Evolutionary conservation across 2,888 invertebrate genomes (phyloP).

Genomic region (Antheraea assamensis): DNA sequence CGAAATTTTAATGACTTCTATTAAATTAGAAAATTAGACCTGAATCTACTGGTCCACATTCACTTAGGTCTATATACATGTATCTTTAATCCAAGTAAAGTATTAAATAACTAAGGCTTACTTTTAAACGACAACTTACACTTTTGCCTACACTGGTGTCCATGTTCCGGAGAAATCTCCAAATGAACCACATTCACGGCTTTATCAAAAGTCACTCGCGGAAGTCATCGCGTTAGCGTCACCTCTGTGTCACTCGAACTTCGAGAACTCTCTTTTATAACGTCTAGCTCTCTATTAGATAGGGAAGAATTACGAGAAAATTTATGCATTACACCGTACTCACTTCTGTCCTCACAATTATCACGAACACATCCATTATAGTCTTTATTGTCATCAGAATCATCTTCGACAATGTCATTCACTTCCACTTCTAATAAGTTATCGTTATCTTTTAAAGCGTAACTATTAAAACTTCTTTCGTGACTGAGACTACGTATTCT

Average conservation of each 20-base stretch:
- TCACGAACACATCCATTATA: conserved; percentile 61
- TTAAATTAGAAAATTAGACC: conserved; percentile 49
- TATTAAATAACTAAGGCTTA: conserved; percentile 47
- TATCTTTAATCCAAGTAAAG: conserved; percentile 35
- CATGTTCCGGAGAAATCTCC: conserved; percentile 57
- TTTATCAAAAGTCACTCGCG: conserved; percentile 73
- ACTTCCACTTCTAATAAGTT: conserved; percentile 76
- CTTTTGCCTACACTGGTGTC: conserved; percentile 52
- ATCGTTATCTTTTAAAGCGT: conserved; percentile 64
- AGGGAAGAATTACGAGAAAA: conserved; percentile 76
- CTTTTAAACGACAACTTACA: conserved; percentile 47
- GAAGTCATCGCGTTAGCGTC: conserved; percentile 79
- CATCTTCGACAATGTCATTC: conserved; percentile 63
- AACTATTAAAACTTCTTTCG: conserved; percentile 66
- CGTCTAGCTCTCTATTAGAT: conserved; percentile 77
- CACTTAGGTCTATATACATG: conserved; percentile 52
- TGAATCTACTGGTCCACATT: conserved; percentile 65
- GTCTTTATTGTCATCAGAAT: conserved; percentile 68
- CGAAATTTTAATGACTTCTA: background rate
- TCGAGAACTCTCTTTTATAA: conserved; percentile 79
- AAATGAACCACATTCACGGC: conserved; percentile 72
- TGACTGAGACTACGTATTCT: conserved; percentile 76
- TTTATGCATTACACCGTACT: conserved; percentile 65
- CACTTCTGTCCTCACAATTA: conserved; percentile 70
- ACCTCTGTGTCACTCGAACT: conserved; percentile 81